phyloP scores from a whole-genome alignment of 2,888 invertebrate species.

The Drosophila gaucha region DNA sequence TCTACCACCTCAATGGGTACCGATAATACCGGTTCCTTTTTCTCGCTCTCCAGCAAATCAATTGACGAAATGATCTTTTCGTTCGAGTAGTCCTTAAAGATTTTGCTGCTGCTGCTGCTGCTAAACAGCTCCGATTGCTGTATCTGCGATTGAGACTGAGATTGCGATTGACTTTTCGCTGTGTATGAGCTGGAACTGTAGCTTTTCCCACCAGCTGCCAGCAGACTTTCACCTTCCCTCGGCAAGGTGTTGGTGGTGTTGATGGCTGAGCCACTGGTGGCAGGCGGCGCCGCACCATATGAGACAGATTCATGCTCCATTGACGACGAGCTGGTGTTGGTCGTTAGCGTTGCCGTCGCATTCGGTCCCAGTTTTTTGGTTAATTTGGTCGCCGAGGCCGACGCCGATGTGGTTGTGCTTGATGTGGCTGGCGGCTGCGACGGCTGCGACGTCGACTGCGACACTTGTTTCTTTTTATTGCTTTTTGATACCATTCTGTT shows the following conservation, averaged over 20 bases:
- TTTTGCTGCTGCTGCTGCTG: slow-evolving; percentile 58
- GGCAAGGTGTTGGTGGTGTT: slow-evolving; percentile 14
- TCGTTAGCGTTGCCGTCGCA: slow-evolving; percentile 63
- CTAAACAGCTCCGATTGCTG: slow-evolving; percentile 50
- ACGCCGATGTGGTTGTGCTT: slow-evolving; percentile 68
- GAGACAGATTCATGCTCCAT: slow-evolving; percentile 73
- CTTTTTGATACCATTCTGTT: slow-evolving; percentile 82
- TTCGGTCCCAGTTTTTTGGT: slow-evolving; percentile 70
- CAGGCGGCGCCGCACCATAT: slow-evolving; percentile 37
- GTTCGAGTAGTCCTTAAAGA: slow-evolving; percentile 71
- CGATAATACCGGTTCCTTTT: slow-evolving; percentile 81
- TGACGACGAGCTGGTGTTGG: slow-evolving; percentile 66
- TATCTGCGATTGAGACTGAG: slow-evolving; percentile 57
- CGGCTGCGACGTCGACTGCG: slow-evolving; percentile 42
- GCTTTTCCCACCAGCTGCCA: slow-evolving; percentile 35
- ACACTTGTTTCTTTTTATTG: slow-evolving; percentile 79
- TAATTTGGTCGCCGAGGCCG: slow-evolving; percentile 73
- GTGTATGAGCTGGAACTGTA: slow-evolving; percentile 59
- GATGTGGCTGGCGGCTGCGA: slow-evolving; percentile 62
- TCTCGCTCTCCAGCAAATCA: slow-evolving; percentile 80
- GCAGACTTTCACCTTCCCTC: slow-evolving; percentile 17
- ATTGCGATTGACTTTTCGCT: slow-evolving; percentile 56
- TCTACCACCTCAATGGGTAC: slow-evolving; percentile 82
- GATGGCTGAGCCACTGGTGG: slow-evolving; percentile 18
- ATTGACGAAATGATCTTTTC: slow-evolving; percentile 80